Conservation (phyloP, 2,797 vertebrate species). For the Rhabdophis nuchalis region DNA sequence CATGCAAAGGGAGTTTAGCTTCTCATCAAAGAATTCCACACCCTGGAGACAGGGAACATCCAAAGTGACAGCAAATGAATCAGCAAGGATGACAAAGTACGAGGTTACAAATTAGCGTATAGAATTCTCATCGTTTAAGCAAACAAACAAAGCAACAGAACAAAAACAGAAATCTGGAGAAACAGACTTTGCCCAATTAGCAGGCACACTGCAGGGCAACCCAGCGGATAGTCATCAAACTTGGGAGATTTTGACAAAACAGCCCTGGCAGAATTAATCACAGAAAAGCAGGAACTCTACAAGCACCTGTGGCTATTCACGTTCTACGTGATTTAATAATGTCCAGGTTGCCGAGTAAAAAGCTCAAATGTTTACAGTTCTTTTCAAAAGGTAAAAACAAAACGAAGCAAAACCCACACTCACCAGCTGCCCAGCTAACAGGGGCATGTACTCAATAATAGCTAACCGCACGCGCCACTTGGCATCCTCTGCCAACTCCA, state of each 20-base stretch:
- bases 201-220: background rate
- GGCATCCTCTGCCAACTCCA: slow-evolving; percentile 76
- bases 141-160: background rate
- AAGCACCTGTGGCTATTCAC: background rate
- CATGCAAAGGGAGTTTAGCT: slow-evolving; percentile 76
- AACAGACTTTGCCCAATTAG: background rate
- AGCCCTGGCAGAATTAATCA: background rate
- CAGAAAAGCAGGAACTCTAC: background rate
- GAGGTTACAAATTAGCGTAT: background rate
- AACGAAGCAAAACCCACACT: background rate
- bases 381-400: background rate
- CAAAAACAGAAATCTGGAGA: background rate
- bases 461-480: slow-evolving; percentile 75
- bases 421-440: slow-evolving; percentile 74
- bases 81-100: background rate
- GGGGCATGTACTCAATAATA: slow-evolving; percentile 77
- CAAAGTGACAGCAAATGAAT: background rate
- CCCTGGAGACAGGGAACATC: slow-evolving; percentile 53
- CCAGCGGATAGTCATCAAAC: background rate
- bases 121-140: background rate
- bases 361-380: background rate
- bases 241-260: background rate
- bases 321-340: too few species aligned
- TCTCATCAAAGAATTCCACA: slow-evolving; percentile 76
- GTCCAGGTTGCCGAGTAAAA: background rate